These are phyloP conservation scores for Trypoxylus dichotomus DNA, from an alignment of 1,140 invertebrate genomes.

Conservation along the genomic window DNA sequence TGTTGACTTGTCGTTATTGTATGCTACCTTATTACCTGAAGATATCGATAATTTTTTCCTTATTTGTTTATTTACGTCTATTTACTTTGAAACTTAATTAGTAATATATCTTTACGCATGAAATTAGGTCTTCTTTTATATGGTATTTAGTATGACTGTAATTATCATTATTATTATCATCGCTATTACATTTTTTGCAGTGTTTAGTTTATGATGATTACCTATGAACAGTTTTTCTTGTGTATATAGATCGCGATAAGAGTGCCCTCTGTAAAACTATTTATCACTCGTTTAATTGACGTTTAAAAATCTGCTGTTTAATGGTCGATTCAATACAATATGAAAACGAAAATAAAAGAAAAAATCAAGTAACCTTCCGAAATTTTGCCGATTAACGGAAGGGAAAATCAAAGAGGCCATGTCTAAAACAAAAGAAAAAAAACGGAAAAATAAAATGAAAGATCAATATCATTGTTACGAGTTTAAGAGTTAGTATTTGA, in stretches of 20 bases:
- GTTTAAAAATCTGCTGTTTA: not conserved
- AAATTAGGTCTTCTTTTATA: not conserved
- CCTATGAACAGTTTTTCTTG: not conserved
- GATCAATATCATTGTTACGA: slow-evolving; percentile 29
- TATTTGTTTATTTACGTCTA: not conserved
- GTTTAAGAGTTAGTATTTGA: slow-evolving; percentile 24
- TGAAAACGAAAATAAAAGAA: not conserved
- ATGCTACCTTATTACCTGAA: slow-evolving; percentile 15
- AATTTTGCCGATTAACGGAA: not conserved
- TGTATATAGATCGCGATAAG: slow-evolving; percentile 1
- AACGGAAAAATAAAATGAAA: not conserved
- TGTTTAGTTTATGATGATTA: no score
- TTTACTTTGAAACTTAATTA: not conserved
- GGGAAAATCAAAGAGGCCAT: not conserved
- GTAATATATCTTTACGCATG: not conserved
- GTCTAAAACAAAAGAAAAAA: not conserved
- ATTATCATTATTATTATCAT: no score
- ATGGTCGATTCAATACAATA: not conserved
- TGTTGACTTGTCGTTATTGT: not conserved
- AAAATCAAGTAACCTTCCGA: not conserved
- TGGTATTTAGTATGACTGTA: not conserved
- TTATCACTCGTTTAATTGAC: not conserved
- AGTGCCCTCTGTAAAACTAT: not conserved
- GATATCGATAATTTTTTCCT: not conserved
- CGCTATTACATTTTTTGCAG: not conserved